Percentiles rank a stretch among this genome's conserved stretches.
Conservation (phyloP, 2,797 vertebrate species). For the Nannoperca australis region DNA sequence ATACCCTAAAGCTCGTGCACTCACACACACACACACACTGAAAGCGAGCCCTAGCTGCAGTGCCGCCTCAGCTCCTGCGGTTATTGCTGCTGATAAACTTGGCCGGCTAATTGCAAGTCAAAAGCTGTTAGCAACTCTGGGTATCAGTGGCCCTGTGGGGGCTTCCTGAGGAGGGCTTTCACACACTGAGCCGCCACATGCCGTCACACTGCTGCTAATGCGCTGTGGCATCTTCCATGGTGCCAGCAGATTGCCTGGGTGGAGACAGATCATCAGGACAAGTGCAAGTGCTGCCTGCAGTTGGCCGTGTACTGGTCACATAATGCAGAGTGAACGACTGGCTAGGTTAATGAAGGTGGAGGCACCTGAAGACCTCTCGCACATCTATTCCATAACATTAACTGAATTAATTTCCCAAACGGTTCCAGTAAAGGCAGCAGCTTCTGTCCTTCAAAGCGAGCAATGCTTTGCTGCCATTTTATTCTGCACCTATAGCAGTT, state of each 20-base stretch:
- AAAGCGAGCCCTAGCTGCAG: conserved; percentile 28
- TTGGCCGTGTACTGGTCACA: conserved; percentile 15
- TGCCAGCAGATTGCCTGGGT: conserved; percentile 79
- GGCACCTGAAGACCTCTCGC: conserved; percentile 41
- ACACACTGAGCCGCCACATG: conserved; percentile 66
- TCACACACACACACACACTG: not conserved
- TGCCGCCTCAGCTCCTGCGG: conserved; percentile 62
- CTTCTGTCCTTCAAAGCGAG: conserved; percentile 39
- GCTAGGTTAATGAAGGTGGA: conserved; percentile 63
- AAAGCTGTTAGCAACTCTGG: conserved; percentile 81
- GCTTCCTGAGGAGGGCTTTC: conserved; percentile 66
- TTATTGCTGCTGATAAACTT: conserved; percentile 80
- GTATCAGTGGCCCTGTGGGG: conserved; percentile 75
- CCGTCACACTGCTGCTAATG: conserved; percentile 72
- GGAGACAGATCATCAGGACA: conserved; percentile 67
- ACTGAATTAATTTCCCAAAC: conserved; percentile 53
- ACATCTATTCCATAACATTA: conserved; percentile 63
- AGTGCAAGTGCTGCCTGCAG: conserved; percentile 35
- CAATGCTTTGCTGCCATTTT: conserved; percentile 11
- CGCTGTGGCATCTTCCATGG: conserved; percentile 74
- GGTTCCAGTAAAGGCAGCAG: conserved; percentile 24
- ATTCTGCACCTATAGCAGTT: not conserved
- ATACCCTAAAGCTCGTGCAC: conserved; percentile 4
- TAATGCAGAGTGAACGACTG: conserved; percentile 16
- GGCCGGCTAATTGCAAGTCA: conserved; percentile 84